A percentile compares a stretch with the other conserved stretches of the same genome.
Evolutionary conservation across 1,140 invertebrate species (phyloP).

Genomic region (Ptiloglossa arizonensis): DNA sequence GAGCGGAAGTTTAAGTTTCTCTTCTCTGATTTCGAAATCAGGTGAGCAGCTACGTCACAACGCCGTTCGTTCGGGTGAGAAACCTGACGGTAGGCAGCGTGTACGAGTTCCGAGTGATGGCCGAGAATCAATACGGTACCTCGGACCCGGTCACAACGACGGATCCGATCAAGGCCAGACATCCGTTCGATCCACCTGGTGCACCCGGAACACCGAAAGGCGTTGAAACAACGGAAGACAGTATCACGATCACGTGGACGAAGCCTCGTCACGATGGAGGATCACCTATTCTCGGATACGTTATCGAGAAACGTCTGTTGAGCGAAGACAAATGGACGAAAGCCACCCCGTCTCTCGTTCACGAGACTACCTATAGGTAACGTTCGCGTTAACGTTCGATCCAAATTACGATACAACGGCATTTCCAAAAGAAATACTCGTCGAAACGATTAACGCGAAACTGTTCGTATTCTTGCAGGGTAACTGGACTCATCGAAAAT

Average conservation of each 20-base stretch:
- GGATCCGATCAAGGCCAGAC: constrained; percentile 95
- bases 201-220: constrained; percentile 93
- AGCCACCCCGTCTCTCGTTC: constrained; percentile 90
- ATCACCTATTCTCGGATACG: constrained; percentile 94
- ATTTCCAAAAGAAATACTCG: too few species aligned
- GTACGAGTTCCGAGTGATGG: constrained; percentile 99
- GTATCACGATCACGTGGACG: constrained; percentile 96
- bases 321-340: constrained; percentile 96
- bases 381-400: background rate
- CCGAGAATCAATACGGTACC: constrained; percentile 97
- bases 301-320: constrained; percentile 95
- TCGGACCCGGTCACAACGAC: constrained; percentile 94
- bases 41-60: constrained; percentile 95
- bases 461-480: constrained; percentile 76
- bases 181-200: constrained; percentile 97
- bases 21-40: too few species aligned
- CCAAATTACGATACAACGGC: too few species aligned
- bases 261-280: constrained; percentile 97
- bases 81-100: constrained; percentile 94
- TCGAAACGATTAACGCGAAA: too few species aligned
- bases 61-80: constrained; percentile 93
- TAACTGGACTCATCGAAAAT: constrained; percentile 95
- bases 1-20: too few species aligned
- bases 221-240: constrained; percentile 94
- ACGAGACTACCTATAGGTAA: constrained; percentile 89